Percentiles rank a stretch among this genome's conserved stretches.
Evolutionary conservation across 2,797 vertebrate species (phyloP).

Genomic region (Sebastes minor): DNA sequence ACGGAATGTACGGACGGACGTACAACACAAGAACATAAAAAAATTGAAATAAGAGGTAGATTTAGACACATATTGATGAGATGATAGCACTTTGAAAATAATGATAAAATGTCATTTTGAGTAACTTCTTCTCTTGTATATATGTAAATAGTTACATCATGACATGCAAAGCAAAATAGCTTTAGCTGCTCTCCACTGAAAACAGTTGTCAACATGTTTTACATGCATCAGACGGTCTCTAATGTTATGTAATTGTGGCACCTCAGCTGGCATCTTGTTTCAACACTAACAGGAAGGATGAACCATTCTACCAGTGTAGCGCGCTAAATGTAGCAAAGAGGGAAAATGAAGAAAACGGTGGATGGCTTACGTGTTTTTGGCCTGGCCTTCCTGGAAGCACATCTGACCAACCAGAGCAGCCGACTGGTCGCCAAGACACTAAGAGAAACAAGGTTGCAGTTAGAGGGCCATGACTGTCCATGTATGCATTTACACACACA

Average conservation of each 20-base stretch:
- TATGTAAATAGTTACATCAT: neutral
- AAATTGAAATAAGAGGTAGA: too few relatives aligned
- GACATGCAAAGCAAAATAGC: neutral
- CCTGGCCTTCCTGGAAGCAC: slow-evolving; percentile 92
- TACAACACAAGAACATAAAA: neutral
- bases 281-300: neutral
- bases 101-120: accelerated
- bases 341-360: accelerated
- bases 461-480: neutral
- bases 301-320: too few relatives aligned
- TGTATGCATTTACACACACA: neutral
- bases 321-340: neutral
- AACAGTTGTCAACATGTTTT: neutral
- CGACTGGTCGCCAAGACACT: slow-evolving; percentile 96
- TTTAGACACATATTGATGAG: too few relatives aligned
- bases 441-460: slow-evolving; percentile 21
- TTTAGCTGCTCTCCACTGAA: neutral
- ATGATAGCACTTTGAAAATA: too few relatives aligned
- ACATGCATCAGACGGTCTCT: neutral
- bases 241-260: neutral
- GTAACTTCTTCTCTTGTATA: neutral
- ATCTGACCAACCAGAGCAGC: slow-evolving; percentile 95
- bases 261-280: neutral
- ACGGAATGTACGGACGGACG: too few relatives aligned
- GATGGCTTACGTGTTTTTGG: slow-evolving; percentile 92